A percentile compares a stretch with the other conserved stretches of the same genome.
These are phyloP conservation scores for Parochlus steinenii DNA, from an alignment of 2,888 invertebrate species.

Conservation along the genomic window DNA sequence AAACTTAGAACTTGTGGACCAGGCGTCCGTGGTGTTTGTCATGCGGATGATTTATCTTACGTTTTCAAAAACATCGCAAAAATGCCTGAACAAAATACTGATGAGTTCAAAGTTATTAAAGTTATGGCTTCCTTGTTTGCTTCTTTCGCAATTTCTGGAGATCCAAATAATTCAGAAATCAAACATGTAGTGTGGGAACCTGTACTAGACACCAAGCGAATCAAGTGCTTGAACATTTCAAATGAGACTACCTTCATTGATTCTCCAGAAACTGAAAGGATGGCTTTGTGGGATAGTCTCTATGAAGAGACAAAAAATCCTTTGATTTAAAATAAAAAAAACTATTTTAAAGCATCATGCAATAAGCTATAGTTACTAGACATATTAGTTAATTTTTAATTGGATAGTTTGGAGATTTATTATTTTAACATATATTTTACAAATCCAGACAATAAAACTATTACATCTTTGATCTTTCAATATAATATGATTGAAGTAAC, in stretches of 20 bases:
- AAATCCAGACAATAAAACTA: too few relatives aligned
- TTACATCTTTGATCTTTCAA: too few relatives aligned
- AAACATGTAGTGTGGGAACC: conserved; percentile 20
- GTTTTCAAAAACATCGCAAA: conserved; percentile 22
- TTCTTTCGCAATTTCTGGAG: conserved; percentile 24
- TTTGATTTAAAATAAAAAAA: conserved; percentile 4
- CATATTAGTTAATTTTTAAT: too few relatives aligned
- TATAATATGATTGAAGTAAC: too few relatives aligned
- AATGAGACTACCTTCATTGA: conserved; percentile 19
- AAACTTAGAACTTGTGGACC: conserved; percentile 24
- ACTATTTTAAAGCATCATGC: too few relatives aligned
- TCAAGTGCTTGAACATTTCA: conserved; percentile 23
- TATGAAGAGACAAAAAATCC: conserved; percentile 6
- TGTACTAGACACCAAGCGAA: conserved; percentile 18
- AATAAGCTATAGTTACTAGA: too few relatives aligned
- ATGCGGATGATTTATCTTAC: conserved; percentile 27
- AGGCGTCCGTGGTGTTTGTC: conserved; percentile 20
- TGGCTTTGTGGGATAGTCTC: conserved; percentile 21
- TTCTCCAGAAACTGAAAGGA: conserved; percentile 22
- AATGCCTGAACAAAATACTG: not conserved
- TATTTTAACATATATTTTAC: too few relatives aligned
- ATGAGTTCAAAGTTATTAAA: conserved; percentile 2
- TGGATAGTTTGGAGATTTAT: too few relatives aligned
- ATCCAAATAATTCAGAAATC: conserved; percentile 22
- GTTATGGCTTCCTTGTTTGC: conserved; percentile 15